Base-by-base conservation (phyloP, 2,888 invertebrate genomes). In the Taphrorychus bicolor region DNA sequence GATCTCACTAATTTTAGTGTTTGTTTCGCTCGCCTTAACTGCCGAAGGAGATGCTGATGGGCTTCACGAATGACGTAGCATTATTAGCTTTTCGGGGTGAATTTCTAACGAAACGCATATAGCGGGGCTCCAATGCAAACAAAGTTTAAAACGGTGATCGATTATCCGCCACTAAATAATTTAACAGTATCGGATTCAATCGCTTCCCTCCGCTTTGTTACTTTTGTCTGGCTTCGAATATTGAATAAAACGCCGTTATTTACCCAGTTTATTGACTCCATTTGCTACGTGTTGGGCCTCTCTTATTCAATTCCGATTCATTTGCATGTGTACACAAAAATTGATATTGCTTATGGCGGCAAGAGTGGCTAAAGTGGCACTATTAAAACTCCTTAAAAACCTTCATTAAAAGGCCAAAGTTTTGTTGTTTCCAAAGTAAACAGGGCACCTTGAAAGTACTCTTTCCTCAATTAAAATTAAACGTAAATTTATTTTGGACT, bases 91-190 rank as follows among this genome's bases (percentile, higher is more conserved):
- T 45, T 45, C 11, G 32, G 3, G 32, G 32, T 32, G 32, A 11
- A 32, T 32, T 32, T 32, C 7, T 32, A 11, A 32, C 11, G 32
- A 7, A 7, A 32, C 32, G 32, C 11, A 32, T 7, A 32, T n/a
- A 11, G 32, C 32, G 11, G 32, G 32, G 32, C 11, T 45, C 5
- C 45, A 45, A 45, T 45, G 45, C 45, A 45, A 45, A 45, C 45
- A 45, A 45, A 45, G 5, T 45, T 45, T 45, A 45, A 45, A 45
- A 45, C 45, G 45, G 16, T 17, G 45, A 45, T 45, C 45, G 45
- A 45, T 45, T 45, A 45, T 45, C 14, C 3, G 45, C 11, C 17
- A 7, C 45, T 45, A 45, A 2, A 45, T 45, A 16, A 45, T 45
- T 45, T 45, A 45, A 45, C 17, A 45, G 16, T 17, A 14, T 17